Evolutionary conservation across 2,113 vertebrate genomes (phyloP), one percentile per base, ranked within the genome.

Genomic region (Pteruthius melanotis): DNA sequence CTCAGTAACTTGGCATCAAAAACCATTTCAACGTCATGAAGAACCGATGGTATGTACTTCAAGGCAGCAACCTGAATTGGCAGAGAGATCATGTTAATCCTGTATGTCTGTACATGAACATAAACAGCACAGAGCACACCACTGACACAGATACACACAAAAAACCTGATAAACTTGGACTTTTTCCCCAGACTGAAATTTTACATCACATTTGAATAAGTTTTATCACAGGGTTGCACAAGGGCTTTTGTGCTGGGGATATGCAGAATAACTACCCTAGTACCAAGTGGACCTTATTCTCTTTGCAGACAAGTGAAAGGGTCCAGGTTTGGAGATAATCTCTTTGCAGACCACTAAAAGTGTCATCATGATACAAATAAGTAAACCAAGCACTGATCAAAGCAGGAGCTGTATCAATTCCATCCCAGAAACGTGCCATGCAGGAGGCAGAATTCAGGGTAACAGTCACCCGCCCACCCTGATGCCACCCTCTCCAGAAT

Each of bases 11-110:
- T 99, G 47, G 98, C 98, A 97, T 99, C 98, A 96, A 99, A 99
- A 83, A 99, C 99, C 19, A 95, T 99, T 97, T 99, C 99, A 64
- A 99, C 99, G 89, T 99, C 99, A 2, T 99, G 99, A 72, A 99
- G 98, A 76, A 99, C 99, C 22, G 99, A 98, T 4, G 99, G 99
- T 71, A 99, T 98, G 90, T 99, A 99, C 97, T 99, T 99, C 98
- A 99, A 98, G 95, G 99, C 99, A 49, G 99, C 99, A 81, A 99
- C 99, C 99, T 99, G 92, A 66, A 96, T 63, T 70, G 81, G 97
- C 13, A 95, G 15, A 94, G 1, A 94, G 53, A 87, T 15, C 7
- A 14, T 8, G 11, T 89, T 59, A 87, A 7, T 56, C 76, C 17
- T 70, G 14, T 16, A 1, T 4, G 2, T n/a, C 11, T 56, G 2